Percentiles rank a stretch among this genome's conserved stretches.
phyloP scores from a whole-genome alignment of 2,113 vertebrate genomes.

The Carassius auratus region DNA sequence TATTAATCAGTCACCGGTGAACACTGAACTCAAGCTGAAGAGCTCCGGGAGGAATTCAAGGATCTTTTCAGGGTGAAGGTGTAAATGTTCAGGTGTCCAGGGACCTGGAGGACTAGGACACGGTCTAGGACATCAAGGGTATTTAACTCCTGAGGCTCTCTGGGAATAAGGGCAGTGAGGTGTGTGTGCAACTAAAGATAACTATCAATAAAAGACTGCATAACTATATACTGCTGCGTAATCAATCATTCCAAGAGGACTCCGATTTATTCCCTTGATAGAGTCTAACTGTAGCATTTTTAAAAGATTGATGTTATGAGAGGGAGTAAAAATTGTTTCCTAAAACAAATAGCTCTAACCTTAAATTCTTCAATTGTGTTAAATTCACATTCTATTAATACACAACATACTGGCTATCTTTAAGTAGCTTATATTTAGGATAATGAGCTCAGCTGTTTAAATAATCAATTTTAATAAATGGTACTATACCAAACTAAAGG shows the following conservation, averaged over 20 bases:
- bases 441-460: too few relatives aligned
- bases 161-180: conserved; percentile 22
- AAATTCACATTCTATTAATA: background rate
- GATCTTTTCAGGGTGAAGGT: background rate
- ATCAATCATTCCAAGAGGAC: background rate
- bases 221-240: background rate
- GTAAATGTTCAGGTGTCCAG: background rate
- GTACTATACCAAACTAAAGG: too few relatives aligned
- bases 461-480: too few relatives aligned
- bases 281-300: background rate
- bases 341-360: too few relatives aligned
- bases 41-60: background rate
- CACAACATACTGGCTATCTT: background rate
- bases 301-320: background rate
- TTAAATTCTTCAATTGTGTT: background rate
- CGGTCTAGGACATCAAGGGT: background rate
- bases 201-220: background rate
- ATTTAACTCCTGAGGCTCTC: background rate
- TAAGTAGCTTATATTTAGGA: too few relatives aligned
- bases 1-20: background rate
- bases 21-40: background rate
- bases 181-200: conserved; percentile 1
- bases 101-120: background rate
- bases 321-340: background rate
- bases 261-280: background rate